Evolutionary conservation across 2,797 vertebrate species (phyloP).

Genomic region (Psittacula echo): DNA sequence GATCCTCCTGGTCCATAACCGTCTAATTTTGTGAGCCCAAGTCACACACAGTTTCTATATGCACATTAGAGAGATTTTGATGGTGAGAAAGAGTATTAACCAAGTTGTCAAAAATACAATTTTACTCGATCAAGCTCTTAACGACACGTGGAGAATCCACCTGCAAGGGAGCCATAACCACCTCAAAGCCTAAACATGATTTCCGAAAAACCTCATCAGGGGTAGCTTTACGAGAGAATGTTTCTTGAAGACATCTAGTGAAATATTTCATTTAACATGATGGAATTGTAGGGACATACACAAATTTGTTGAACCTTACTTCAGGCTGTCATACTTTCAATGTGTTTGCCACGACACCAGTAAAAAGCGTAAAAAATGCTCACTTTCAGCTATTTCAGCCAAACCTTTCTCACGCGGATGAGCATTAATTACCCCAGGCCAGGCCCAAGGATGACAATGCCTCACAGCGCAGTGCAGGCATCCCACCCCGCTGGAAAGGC

Average conservation of each 20-base stretch:
- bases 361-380: rapidly evolving
- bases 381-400: background rate
- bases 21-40: background rate
- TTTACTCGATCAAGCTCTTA: background rate
- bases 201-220: background rate
- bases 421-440: too few species aligned
- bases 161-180: background rate
- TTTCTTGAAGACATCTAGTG: rapidly evolving
- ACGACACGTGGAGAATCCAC: background rate
- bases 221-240: background rate
- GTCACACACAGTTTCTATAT: background rate
- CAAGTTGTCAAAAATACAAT: background rate
- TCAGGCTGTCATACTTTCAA: background rate
- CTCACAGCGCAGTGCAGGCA: rapidly evolving
- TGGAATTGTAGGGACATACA: rapidly evolving
- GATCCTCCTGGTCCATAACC: background rate
- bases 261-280: background rate
- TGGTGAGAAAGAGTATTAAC: background rate
- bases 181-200: rapidly evolving
- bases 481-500: background rate
- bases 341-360: rapidly evolving
- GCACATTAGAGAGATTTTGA: background rate
- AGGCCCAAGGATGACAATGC: background rate
- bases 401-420: background rate
- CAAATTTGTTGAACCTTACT: background rate